Conservation (phyloP, 2,888 invertebrate species). For the Conops quadrifasciatus region DNA sequence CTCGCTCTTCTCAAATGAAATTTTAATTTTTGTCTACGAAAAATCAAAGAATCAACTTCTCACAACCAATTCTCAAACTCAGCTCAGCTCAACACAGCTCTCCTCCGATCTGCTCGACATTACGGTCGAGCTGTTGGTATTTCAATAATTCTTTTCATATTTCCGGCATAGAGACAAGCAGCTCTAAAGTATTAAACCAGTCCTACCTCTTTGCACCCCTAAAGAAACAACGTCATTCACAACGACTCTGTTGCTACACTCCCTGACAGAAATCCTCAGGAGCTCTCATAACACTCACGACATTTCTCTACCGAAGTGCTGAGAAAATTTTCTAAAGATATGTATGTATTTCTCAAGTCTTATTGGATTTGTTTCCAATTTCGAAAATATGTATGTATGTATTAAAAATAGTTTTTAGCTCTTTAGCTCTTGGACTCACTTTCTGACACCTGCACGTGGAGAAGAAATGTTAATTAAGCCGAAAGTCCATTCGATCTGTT, state of each 20-base stretch:
- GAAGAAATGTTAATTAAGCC: neutral
- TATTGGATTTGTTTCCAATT: neutral
- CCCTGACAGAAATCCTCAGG: too few species aligned
- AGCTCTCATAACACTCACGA: too few species aligned
- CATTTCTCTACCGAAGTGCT: too few species aligned
- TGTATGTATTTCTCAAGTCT: neutral
- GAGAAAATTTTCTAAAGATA: neutral
- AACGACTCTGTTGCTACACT: too few species aligned
- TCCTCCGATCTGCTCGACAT: conserved; percentile 16
- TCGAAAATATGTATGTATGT: neutral
- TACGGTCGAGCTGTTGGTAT: neutral
- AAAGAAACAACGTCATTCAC: too few species aligned
- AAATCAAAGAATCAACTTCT: conserved; percentile 18
- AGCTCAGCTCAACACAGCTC: conserved; percentile 20
- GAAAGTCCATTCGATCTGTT: too few species aligned
- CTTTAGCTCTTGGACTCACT: neutral
- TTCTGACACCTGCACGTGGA: neutral
- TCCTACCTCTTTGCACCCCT: too few species aligned
- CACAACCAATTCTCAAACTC: conserved; percentile 24
- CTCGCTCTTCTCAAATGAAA: conserved; percentile 20
- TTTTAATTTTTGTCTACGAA: conserved; percentile 15
- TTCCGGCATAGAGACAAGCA: neutral
- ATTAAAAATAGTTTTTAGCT: neutral
- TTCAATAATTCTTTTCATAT: neutral
- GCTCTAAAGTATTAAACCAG: neutral